These are phyloP conservation scores for Bombus polaris DNA, from an alignment of 1,140 invertebrate genomes.

Conservation along the genomic window DNA sequence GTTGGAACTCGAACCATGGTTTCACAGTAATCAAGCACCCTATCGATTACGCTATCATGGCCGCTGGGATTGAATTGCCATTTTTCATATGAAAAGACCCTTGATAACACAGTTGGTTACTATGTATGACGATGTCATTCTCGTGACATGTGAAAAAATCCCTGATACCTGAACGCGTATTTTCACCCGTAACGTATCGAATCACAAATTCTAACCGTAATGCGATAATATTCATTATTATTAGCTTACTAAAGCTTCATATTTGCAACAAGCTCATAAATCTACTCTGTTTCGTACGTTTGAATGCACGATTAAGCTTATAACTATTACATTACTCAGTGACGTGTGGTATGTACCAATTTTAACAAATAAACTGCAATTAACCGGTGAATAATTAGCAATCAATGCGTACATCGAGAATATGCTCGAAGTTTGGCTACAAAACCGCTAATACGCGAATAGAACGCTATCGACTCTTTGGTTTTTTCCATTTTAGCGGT, in stretches of 20 bases:
- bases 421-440: not conserved
- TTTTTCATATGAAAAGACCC: not conserved
- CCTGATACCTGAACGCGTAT: not conserved
- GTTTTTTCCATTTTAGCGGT: not conserved
- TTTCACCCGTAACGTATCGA: not conserved
- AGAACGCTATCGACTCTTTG: not conserved
- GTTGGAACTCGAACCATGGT: not conserved
- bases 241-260: not conserved
- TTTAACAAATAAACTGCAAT: slow-evolving; percentile 17
- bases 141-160: too few species aligned
- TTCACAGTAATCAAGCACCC: not conserved
- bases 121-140: not conserved
- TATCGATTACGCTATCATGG: not conserved
- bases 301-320: not conserved
- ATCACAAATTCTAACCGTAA: not conserved
- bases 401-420: not conserved
- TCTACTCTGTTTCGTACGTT: not conserved
- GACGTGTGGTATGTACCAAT: not conserved
- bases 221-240: not conserved
- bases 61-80: not conserved
- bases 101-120: not conserved
- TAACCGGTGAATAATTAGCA: not conserved
- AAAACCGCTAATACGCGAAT: not conserved
- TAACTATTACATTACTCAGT: slow-evolving; percentile 11
- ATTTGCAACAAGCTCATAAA: not conserved